Evolutionary conservation across 23 tunicate species (phyloP), one percentile per base, ranked within the genome.

Genomic region (Ciona savignyi): DNA sequence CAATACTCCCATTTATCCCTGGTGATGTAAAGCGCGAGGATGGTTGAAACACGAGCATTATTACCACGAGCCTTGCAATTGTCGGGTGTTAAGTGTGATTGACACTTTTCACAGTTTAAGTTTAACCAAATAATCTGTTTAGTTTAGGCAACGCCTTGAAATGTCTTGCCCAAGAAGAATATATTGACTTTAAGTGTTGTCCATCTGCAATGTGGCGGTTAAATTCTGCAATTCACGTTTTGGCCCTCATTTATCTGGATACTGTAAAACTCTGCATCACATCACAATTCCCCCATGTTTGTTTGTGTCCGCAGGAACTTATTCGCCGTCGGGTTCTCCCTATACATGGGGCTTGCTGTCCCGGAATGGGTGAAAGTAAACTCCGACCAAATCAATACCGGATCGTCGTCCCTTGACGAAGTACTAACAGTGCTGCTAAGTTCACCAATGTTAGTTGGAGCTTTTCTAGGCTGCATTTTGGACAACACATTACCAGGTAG

Each of bases 401-500:
- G 96, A 2, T 65, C 77, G 11, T 2, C 34, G 0, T 69, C 32
- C 22, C 2, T 89, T 11, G 78, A 89, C 67, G 66, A 83, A 33
- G 68, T 80, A 4, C 34, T 89, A 0, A 68, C 74, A 21, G 85
- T 89, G 11, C 56, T 89, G 33, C 63, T 89, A 32, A 62, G 72
- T 9, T 77, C 96, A 11, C 66, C 96, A 15, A 51, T 83, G 32
- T 70, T 80, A 28, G 42, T 83, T 29, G 96, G 89, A 27, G 89
- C 81, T 23, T 6, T 83, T 4, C 23, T 74, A 0, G 89, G 80
- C 1, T 48, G 82, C 21, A 25, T 89, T 42, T 35, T 89, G 3
- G 96, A 89, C 65, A 89, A 89, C 71, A 89, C 90, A 0, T 24
- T 89, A 2, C 96, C 96, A 66, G 96, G 96, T 88, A 25, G 65